Percentiles rank a stretch among this genome's conserved stretches.
Conservation (phyloP, 2,888 invertebrate genomes). For the Myopa tessellatipennis region DNA sequence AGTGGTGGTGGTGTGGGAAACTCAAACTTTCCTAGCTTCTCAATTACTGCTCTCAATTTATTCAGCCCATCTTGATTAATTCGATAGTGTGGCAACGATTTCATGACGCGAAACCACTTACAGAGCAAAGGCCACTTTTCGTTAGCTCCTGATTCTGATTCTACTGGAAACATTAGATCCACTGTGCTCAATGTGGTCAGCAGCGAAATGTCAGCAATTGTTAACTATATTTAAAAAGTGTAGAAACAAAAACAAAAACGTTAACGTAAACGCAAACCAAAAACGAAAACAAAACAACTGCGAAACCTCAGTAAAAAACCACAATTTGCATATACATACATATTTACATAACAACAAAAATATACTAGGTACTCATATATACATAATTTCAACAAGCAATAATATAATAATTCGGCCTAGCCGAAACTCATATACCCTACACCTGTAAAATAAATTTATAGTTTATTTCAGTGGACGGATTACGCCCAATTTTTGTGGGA, state of each 20-base stretch:
- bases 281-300: not conserved
- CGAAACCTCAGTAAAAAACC: not conserved
- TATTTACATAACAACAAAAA: not conserved
- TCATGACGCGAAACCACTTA: constrained; percentile 61
- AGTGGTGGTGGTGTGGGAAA: constrained; percentile 48
- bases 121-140: constrained; percentile 64
- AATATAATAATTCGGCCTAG: no score
- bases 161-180: constrained; percentile 67
- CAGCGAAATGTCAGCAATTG: constrained; percentile 69
- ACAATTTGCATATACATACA: not conserved
- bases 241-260: constrained; percentile 27
- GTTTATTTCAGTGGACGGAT: no score
- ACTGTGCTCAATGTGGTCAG: constrained; percentile 67
- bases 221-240: constrained; percentile 54
- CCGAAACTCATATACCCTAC: no score
- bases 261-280: not conserved
- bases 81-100: constrained; percentile 57
- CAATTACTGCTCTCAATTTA: constrained; percentile 55
- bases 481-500: no score
- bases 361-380: not conserved
- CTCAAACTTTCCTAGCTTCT: constrained; percentile 59
- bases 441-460: no score
- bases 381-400: not conserved
- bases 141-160: constrained; percentile 44
- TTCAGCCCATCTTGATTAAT: constrained; percentile 60